Evolutionary conservation across 2,113 vertebrate species (phyloP), one percentile per base, ranked within the genome.

Genomic region (Notechis scutatus): DNA sequence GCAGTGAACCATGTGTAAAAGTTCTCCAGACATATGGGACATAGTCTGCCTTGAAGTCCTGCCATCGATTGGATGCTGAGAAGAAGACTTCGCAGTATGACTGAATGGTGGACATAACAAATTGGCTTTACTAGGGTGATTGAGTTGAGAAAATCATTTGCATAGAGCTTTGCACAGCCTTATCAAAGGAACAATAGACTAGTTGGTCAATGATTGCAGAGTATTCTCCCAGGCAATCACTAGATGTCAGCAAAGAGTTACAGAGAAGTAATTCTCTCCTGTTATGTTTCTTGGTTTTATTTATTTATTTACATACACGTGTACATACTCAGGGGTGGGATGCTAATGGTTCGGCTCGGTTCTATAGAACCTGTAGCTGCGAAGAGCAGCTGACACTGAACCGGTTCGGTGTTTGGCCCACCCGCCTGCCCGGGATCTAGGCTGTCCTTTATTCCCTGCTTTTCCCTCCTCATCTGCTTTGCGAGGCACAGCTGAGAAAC

Each of bases 291-390:
- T 26, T 61, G 24, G 9, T 61, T 61, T 61, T n/a, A 29, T 64
- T 64, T 26, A 29, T 61, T 61, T 29, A 14, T n/a, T 64, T n/a
- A 64, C 11, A 64, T n/a, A n/a, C 4, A 15, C 52, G 15, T 14
- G 54, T 14, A 15, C 54, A 54, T 15, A 56, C 54, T 54, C 11
- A 54, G 52, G 3, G 52, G 52, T 54, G 52, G 52, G 10, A 54
- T 14, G 10, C 52, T 12, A 14, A 11, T 1, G 11, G 52, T 54
- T 54, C 0, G 0, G 11, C 10, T 11, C 0, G 12, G 52, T 54
- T 54, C 52, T 54, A 14, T 11, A 54, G 52, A 54, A 54, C 52
- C 2, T 11, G 52, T 54, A 54, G 47, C 47, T 50, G 8, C 8
- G 8, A 50, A 50, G 8, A 50, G 1, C 47, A 50, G 47, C 7